phyloP scores from a whole-genome alignment of 2,888 invertebrate species.

The Sympetrum striolatum region DNA sequence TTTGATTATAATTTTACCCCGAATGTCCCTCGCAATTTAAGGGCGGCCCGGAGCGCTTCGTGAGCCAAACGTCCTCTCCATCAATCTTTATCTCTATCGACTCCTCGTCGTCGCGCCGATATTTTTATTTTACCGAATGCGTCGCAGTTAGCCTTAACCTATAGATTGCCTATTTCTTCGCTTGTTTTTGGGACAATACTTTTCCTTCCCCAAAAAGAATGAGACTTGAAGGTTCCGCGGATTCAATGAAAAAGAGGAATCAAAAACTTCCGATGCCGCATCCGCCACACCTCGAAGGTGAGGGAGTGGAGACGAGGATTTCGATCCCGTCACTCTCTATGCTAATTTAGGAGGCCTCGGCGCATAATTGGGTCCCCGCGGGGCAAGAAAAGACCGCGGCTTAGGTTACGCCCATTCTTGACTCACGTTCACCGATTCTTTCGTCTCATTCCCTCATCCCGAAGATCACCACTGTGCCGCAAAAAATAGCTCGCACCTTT shows the following conservation, averaged over 20 bases:
- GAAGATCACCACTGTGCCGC: background rate
- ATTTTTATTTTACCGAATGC: too few relatives aligned
- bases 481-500: background rate
- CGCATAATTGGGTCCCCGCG: background rate
- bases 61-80: background rate
- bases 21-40: background rate
- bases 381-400: background rate
- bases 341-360: background rate
- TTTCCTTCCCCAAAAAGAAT: too few relatives aligned
- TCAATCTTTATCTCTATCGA: background rate
- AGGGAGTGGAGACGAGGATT: background rate
- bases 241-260: background rate
- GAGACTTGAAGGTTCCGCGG: too few relatives aligned
- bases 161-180: too few relatives aligned
- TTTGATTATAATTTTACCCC: background rate
- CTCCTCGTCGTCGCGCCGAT: background rate
- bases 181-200: too few relatives aligned
- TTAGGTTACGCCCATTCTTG: background rate
- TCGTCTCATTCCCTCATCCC: background rate
- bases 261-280: background rate
- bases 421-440: background rate
- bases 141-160: too few relatives aligned
- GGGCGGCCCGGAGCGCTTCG: background rate
- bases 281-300: background rate
- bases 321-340: background rate